Base-by-base conservation (phyloP, 2,797 vertebrate species). In the Trematomus bernacchii region DNA sequence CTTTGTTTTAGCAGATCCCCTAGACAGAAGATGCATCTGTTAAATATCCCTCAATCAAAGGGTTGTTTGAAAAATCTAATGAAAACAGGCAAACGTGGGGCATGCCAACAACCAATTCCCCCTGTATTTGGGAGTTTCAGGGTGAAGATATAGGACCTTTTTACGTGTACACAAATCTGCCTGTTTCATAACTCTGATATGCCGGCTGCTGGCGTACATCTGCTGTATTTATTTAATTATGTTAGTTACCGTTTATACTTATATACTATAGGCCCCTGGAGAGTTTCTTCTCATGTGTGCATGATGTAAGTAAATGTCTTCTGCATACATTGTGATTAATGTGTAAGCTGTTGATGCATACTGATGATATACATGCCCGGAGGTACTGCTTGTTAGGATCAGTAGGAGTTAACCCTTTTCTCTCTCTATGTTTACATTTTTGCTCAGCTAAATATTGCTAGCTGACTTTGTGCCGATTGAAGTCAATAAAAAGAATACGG, bases 1-100 rank as follows among this genome's bases (percentile, higher is more conserved):
- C 68, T 79, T 57, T 63, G 46, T 42, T 18, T 77, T 79, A 78
- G 85, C 80, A 82, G 64, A 72, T 61, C 21, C 44, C 58, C 16
- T 47, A 63, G 72, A 59, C 52, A 19, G 50, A 64, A 50, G 51
- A 70, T 43, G 50, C 62, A 78, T 78, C 73, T 79, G 71, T 62
- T 82, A 42, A 59, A 80, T 70, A 70, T 75, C 21, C 11, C 21
- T 65, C 12, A 37, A 3, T 67, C 55, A 57, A 37, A 77, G 75
- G 54, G 74, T 62, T 18, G 18, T 50, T 65, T 43, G 14, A 63
- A 55, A 72, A 71, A 52, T 43, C 3, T 2, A 9, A 57, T 61
- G 18, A 52, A 70, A 61, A 61, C 68, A 65, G 55, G 10, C 14
- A 0, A 59, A 71, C 3, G 6, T 15, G 33, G 6, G 14, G 14